Percentiles rank a stretch among this genome's conserved stretches.
These are phyloP conservation scores for Intellagama lesueurii DNA, from an alignment of 2,797 vertebrate species.

Conservation along the genomic window DNA sequence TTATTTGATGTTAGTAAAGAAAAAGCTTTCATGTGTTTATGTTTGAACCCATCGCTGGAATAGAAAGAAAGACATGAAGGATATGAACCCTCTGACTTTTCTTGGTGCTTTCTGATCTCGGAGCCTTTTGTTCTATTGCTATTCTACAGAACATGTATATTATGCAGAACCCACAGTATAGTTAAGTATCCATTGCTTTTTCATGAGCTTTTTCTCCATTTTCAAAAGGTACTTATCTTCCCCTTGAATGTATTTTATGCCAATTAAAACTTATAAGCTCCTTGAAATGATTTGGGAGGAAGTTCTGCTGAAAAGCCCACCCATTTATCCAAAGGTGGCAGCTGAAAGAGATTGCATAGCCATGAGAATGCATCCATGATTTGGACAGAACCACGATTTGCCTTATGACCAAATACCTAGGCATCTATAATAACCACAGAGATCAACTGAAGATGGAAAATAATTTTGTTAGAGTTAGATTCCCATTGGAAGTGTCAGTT, in stretches of 20 bases:
- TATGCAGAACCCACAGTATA: slow-evolving; percentile 17
- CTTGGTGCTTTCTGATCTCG: slow-evolving; percentile 26
- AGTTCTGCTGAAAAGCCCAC: neutral
- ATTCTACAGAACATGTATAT: neutral
- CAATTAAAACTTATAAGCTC: slow-evolving; percentile 28
- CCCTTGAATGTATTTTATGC: slow-evolving; percentile 32
- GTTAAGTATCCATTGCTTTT: slow-evolving; percentile 33
- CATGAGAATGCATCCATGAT: neutral
- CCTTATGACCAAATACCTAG: slow-evolving; percentile 1
- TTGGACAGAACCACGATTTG: neutral
- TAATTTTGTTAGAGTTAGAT: neutral
- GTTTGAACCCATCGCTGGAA: slow-evolving; percentile 58
- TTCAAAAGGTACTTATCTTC: neutral
- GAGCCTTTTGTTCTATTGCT: slow-evolving; percentile 25
- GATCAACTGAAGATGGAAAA: neutral
- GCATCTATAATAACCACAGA: neutral
- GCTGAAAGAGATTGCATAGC: neutral
- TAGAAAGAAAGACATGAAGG: slow-evolving; percentile 54
- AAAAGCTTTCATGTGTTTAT: slow-evolving; percentile 53
- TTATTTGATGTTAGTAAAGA: slow-evolving; percentile 63
- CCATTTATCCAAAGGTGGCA: neutral
- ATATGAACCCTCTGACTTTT: slow-evolving; percentile 52
- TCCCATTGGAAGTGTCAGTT: neutral
- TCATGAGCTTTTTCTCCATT: neutral
- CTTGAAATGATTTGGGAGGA: slow-evolving; percentile 16